phyloP scores from a whole-genome alignment of 2,113 vertebrate genomes.

The Jacana jacana region DNA sequence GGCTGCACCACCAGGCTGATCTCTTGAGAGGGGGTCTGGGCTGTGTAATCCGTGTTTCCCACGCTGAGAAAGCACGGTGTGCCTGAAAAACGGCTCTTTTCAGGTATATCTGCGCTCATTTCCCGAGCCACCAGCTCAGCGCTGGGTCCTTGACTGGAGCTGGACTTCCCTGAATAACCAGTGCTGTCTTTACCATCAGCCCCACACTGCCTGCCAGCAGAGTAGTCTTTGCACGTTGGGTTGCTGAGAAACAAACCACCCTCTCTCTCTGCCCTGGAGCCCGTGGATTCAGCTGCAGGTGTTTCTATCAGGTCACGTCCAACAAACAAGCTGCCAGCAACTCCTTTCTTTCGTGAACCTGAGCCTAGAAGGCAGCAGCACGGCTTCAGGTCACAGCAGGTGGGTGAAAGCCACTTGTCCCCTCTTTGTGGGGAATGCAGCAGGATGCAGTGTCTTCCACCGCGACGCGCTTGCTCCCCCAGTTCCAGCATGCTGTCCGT shows the following conservation, averaged over 20 bases:
- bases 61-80: not conserved
- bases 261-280: not conserved
- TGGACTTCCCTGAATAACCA: not conserved
- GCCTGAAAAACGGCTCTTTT: not conserved
- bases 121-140: not conserved
- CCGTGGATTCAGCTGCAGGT: rapidly evolving
- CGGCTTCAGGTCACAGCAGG: not conserved
- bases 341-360: not conserved
- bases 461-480: not conserved
- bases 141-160: not conserved
- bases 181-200: not conserved
- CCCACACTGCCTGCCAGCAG: not conserved
- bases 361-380: not conserved
- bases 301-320: not conserved
- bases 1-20: not conserved
- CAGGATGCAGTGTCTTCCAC: not conserved
- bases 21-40: not conserved
- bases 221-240: not conserved
- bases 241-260: not conserved
- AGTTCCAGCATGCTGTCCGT: slow-evolving; percentile 5
- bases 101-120: not conserved
- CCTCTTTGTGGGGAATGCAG: not conserved
- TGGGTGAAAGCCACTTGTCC: not conserved
- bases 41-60: not conserved
- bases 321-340: not conserved